Conservation (phyloP, 2,113 vertebrate species). For the Casuarius casuarius region DNA sequence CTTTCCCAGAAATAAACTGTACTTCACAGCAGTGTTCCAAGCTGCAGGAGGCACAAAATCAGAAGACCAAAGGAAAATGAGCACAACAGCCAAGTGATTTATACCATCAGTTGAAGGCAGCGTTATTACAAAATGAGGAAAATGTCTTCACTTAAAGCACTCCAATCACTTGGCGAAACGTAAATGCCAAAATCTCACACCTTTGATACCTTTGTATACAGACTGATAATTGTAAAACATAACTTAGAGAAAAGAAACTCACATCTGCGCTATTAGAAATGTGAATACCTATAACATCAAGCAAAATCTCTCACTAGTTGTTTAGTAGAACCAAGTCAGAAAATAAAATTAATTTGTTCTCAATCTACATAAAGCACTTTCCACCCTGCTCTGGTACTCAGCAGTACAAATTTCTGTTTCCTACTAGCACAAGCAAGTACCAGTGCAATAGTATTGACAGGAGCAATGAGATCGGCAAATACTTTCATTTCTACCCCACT, state of each 20-base stretch:
- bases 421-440: neutral
- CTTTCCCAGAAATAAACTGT: constrained; percentile 51
- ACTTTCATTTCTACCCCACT: neutral
- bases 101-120: neutral
- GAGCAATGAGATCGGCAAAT: neutral
- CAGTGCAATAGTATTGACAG: neutral
- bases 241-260: neutral
- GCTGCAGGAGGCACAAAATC: constrained; percentile 8
- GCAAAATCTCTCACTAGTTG: neutral
- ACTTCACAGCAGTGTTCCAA: constrained; percentile 6
- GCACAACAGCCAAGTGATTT: constrained; percentile 31
- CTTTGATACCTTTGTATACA: constrained; percentile 10
- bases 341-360: neutral
- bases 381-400: neutral
- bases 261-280: neutral
- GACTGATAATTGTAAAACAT: neutral
- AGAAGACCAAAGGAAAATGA: constrained; percentile 60
- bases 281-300: neutral
- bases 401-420: neutral
- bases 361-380: neutral
- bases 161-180: neutral
- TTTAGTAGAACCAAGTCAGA: neutral
- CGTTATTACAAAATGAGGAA: constrained; percentile 28
- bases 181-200: neutral
- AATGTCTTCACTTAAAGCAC: neutral